Conservation (phyloP, 2,888 invertebrate genomes). For the Tuberolachnus salignus region DNA sequence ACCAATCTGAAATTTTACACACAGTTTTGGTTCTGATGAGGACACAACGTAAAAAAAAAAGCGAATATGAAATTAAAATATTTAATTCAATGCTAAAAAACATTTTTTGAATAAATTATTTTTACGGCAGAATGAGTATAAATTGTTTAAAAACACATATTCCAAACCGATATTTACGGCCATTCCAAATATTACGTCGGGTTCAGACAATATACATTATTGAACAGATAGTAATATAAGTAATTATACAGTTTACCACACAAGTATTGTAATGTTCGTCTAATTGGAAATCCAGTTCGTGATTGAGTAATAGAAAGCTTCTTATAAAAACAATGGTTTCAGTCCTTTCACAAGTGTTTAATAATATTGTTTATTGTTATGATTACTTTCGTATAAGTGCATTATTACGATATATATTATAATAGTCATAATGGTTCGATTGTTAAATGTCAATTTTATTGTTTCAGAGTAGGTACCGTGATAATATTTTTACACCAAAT, state of each 20-base stretch:
- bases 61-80: too few species aligned
- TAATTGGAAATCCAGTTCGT: background rate
- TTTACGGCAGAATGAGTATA: too few species aligned
- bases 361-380: slow-evolving; percentile 16
- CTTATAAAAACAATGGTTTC: slow-evolving; percentile 19
- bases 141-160: background rate
- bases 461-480: background rate
- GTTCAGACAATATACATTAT: background rate
- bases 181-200: background rate
- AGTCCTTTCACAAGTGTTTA: slow-evolving; percentile 21
- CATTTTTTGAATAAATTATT: too few species aligned
- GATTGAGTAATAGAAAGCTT: slow-evolving; percentile 32
- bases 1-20: too few species aligned
- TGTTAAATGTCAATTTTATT: slow-evolving; percentile 22
- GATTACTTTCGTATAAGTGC: slow-evolving; percentile 27
- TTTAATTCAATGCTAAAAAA: too few species aligned
- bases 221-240: background rate
- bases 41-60: too few species aligned
- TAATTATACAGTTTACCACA: slow-evolving; percentile 9
- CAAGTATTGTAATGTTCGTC: background rate
- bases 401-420: slow-evolving; percentile 27
- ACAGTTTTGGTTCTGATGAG: too few species aligned
- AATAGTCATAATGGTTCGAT: background rate
- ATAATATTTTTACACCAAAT: background rate
- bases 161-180: background rate